Percentiles rank a stretch among this genome's conserved stretches.
Conservation (phyloP, 1,140 invertebrate genomes). For the Lasaia peninsularis region DNA sequence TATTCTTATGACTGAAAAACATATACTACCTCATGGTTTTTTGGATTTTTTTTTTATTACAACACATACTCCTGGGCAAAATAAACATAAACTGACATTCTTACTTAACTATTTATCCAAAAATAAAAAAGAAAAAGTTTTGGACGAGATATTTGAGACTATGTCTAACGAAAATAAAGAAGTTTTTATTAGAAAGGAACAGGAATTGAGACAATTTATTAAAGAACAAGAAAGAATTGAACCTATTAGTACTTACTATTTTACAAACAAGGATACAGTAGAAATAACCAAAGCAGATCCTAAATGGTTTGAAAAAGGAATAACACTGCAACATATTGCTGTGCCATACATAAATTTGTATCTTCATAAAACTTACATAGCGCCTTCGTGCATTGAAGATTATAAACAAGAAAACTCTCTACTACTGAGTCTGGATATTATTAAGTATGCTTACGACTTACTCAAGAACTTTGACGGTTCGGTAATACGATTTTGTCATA, state of each 20-base stretch:
- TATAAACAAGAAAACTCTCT: constrained; percentile 21
- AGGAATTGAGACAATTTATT: not conserved
- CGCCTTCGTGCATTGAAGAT: constrained; percentile 19
- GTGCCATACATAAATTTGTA: constrained; percentile 33
- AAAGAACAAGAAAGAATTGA: not conserved
- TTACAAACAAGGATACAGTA: not conserved
- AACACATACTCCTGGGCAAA: not conserved
- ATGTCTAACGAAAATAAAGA: constrained; percentile 7
- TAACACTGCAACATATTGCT: constrained; percentile 25
- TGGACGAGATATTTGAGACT: not conserved
- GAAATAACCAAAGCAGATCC: constrained; percentile 13
- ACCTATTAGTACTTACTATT: not conserved
- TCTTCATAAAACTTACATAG: constrained; percentile 17
- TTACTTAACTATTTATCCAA: constrained; percentile 11
- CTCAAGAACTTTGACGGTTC: constrained; percentile 36
- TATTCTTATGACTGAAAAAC: constrained; percentile 26
- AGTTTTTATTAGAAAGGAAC: not conserved
- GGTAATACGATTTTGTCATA: constrained; percentile 19
- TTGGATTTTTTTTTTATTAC: constrained; percentile 15
- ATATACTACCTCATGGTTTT: constrained; percentile 30
- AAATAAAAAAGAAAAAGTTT: constrained; percentile 3
- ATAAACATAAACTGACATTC: not conserved
- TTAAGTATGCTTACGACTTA: constrained; percentile 42
- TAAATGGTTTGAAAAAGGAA: constrained; percentile 41
- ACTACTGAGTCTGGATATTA: constrained; percentile 30